Conservation (phyloP, 2,113 vertebrate species). For the Tachysurus vachellii region DNA sequence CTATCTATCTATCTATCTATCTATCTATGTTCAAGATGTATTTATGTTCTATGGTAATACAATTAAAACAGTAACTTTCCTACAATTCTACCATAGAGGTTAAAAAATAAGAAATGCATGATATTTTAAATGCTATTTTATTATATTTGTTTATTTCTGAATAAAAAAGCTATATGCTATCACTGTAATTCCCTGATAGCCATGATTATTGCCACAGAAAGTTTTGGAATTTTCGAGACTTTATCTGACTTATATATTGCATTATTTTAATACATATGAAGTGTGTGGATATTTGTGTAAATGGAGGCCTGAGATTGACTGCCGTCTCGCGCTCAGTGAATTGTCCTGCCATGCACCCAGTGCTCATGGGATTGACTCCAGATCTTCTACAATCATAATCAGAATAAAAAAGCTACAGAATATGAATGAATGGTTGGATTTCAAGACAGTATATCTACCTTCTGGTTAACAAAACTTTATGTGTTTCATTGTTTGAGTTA, state of each 20-base stretch:
- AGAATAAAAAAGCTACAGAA: neutral
- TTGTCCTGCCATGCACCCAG: neutral
- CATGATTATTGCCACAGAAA: neutral
- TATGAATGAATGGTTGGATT: neutral
- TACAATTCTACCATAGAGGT: neutral
- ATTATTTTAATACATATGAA: neutral
- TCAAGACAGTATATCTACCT: neutral
- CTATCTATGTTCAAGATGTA: neutral
- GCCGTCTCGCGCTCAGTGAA: neutral
- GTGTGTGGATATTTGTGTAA: neutral
- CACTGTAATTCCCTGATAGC: neutral
- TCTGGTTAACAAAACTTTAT: no score
- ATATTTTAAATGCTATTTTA: neutral
- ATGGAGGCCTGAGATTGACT: neutral
- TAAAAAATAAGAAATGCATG: neutral
- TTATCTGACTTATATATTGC: neutral
- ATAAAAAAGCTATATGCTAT: neutral
- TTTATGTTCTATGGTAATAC: neutral
- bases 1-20: neutral
- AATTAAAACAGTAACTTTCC: neutral
- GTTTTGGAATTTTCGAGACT: neutral
- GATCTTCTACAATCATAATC: neutral
- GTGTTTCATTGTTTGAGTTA: neutral
- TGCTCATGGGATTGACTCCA: neutral
- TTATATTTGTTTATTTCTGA: neutral